Evolutionary conservation across 2,888 invertebrate genomes (phyloP), one percentile per base, ranked within the genome.

Genomic region (Drosophila ustulata): DNA sequence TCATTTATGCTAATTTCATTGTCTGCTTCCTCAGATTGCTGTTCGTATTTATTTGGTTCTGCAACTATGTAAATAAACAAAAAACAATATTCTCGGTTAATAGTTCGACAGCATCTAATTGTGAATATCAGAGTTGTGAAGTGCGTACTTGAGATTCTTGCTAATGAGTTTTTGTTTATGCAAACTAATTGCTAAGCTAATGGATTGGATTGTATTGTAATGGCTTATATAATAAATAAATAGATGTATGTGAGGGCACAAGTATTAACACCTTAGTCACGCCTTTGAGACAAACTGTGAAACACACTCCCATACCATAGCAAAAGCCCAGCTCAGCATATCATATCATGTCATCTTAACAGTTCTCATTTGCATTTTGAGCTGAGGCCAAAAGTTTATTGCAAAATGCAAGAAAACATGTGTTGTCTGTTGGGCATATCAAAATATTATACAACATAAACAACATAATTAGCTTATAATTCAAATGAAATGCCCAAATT

Each of bases 401-500:
- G 72, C 67, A 57, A 72, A 72, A 45, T 34, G 78, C 62, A 13
- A 43, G 45, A 70, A 84, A 87, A 82, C 80, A 88, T 59, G 52
- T 88, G 88, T 82, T 62, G 49, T 26, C 23, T 77, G 52, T 55
- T 43, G 57, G 49, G 55, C 71, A 62, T 56, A 87, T 89, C 89
- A 79, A 63, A 85, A 87, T 85, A 85, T 85, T 85, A 87, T 87
- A 70, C 81, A 85, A 73, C 78, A 78, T 82, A 75, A 78, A 82
- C 87, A 87, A 87, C 82, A 87, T 88, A 83, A 85, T 84, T 89
- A 79, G 75, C 71, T 58, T 70, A 66, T 53, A 75, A 58, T 71
- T 71, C 63, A 49, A 69, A 78, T 74, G 49, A 72, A 71, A 76
- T 76, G 56, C 13, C 41, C 70, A 66, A 80, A 76, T 72, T 28